Evolutionary conservation across 92 coral and sea anemone genomes (phyloP).

Genomic region (Umimayanthus chanpuru): DNA sequence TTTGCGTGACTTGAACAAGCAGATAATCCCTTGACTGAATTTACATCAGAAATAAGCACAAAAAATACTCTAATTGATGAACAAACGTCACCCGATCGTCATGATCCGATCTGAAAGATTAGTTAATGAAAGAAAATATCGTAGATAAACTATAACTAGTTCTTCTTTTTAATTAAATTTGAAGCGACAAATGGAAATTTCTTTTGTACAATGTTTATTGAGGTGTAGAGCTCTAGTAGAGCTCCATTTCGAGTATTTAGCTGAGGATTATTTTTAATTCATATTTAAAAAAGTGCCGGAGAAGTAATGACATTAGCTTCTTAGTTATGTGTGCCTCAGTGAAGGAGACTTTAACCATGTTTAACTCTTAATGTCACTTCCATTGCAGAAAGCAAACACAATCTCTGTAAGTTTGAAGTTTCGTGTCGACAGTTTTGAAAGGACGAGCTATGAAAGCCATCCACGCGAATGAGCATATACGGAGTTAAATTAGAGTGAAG

Average conservation of each 20-base stretch:
- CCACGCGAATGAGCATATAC: background rate
- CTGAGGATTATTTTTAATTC: background rate
- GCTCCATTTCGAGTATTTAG: background rate
- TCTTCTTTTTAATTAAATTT: background rate
- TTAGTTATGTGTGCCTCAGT: background rate
- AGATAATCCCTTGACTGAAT: constrained; percentile 7
- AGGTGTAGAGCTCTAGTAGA: background rate
- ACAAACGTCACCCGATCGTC: background rate
- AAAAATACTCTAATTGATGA: background rate
- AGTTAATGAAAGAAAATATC: background rate
- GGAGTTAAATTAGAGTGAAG: background rate
- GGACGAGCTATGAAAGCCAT: background rate
- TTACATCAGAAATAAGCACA: background rate
- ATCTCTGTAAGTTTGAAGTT: background rate
- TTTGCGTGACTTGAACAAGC: background rate
- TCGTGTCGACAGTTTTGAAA: too few relatives aligned
- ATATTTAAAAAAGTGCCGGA: too few relatives aligned
- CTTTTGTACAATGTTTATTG: background rate
- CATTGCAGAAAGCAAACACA: too few relatives aligned
- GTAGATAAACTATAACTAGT: background rate
- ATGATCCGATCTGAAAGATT: background rate
- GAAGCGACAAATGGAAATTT: background rate
- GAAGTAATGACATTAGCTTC: background rate
- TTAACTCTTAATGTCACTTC: background rate
- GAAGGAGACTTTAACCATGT: background rate